Base-by-base conservation (phyloP, 2,113 vertebrate species). In the Carassius auratus region DNA sequence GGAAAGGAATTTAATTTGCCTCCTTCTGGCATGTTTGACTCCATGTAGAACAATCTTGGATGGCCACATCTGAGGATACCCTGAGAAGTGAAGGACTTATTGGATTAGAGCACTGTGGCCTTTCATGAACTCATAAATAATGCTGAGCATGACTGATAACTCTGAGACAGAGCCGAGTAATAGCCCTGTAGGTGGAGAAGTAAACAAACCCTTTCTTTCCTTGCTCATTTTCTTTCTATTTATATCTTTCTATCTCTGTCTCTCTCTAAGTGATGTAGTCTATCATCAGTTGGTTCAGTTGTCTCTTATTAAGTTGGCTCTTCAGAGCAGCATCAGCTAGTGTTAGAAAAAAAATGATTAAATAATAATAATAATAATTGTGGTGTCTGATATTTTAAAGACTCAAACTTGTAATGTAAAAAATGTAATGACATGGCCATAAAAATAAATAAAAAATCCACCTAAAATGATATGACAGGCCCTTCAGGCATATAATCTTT, bases 41-140 rank as follows among this genome's bases (percentile, higher is more conserved):
- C 87, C 76, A n/a, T 85, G 87, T 88, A 88, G 87, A 87, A 85
- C 89, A 86, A 87, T 84, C 86, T 80, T 55, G 69, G 76, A 73
- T 79, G 68, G 38, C 82, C n/a, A 84, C 73, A 76, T 83, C 83
- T 64, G 69, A 87, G 64, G 75, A 84, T 59, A 76, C 55, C 69
- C 48, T 62, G 73, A 87, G 73, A 86, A 77, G 84, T 59, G 52
- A 85, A 81, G 75, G 57, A 52, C 84, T 87, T 85, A 90, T 90
- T 90, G 85, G 85, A 88, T 90, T 90, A 88, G 83, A 85, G 84
- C 82, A 26, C 86, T 38, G 74, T 69, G 80, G 84, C 76, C 89
- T 85, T 88, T 87, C 75, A 83, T 84, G 85, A 86, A 86, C 57
- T 86, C 85, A 87, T 89, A 85, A 85, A 86, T 90, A 85, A 88